A percentile compares a stretch with the other conserved stretches of the same genome.
These are phyloP conservation scores for Achlya flavicornis DNA, from an alignment of 2,888 invertebrate genomes.

Conservation along the genomic window DNA sequence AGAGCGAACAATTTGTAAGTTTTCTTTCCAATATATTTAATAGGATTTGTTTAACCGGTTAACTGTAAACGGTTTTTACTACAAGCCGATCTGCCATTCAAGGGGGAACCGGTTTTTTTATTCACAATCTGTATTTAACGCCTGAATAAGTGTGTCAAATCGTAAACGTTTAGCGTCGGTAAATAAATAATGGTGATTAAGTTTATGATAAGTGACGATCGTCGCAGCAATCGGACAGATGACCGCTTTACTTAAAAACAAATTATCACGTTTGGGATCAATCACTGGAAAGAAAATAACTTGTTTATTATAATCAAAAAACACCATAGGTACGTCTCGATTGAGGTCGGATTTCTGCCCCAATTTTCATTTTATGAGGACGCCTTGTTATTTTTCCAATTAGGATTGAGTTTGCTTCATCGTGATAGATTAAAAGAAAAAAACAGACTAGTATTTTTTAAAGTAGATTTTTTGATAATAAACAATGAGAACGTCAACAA, in stretches of 20 bases:
- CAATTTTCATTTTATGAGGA: no score
- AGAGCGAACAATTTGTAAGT: constrained; percentile 41
- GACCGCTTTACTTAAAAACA: not conserved
- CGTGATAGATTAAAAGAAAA: no score
- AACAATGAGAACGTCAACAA: no score
- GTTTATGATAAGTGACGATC: constrained; percentile 20
- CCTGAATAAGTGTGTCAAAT: constrained; percentile 24
- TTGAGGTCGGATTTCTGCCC: no score
- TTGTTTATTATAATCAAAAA: no score
- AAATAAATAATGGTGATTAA: constrained; percentile 13
- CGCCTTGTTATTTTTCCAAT: no score
- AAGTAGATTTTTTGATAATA: no score
- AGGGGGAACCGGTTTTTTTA: constrained; percentile 13
- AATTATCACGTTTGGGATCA: not conserved
- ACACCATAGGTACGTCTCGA: no score
- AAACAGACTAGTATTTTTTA: no score
- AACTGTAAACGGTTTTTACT: constrained; percentile 46
- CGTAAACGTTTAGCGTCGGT: constrained; percentile 13
- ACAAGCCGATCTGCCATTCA: constrained; percentile 24
- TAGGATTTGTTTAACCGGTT: constrained; percentile 50
- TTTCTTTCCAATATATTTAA: constrained; percentile 56
- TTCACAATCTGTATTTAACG: constrained; percentile 5
- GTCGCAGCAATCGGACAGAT: constrained; percentile 2
- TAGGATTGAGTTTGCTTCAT: no score
- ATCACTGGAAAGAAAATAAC: no score